Percentiles rank a stretch among this genome's conserved stretches.
These are phyloP conservation scores for Galagoides demidoff DNA, from an alignment of 2,797 vertebrate species.

Conservation along the genomic window DNA sequence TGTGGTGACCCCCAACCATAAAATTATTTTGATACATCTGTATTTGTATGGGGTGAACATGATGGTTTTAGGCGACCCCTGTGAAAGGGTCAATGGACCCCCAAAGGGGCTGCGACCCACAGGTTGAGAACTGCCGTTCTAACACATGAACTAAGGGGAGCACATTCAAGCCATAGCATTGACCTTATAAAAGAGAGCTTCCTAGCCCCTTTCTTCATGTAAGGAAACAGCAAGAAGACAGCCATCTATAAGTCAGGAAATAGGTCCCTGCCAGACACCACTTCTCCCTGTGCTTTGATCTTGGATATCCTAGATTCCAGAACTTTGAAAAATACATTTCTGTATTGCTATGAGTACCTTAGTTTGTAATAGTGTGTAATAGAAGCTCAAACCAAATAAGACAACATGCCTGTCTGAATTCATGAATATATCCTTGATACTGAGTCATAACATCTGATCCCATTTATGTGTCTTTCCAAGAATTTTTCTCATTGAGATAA, in stretches of 20 bases:
- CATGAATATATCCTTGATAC: neutral
- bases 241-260: neutral
- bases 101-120: no score
- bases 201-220: neutral
- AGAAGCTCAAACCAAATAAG: neutral
- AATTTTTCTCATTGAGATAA: neutral
- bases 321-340: neutral
- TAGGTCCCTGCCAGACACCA: neutral
- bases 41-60: no score
- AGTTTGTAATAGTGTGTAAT: neutral
- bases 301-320: neutral
- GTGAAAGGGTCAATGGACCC: no score
- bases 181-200: neutral
- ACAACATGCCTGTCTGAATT: neutral
- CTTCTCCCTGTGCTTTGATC: neutral
- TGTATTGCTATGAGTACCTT: neutral
- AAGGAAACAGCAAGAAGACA: neutral
- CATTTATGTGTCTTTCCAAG: neutral
- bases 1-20: no score
- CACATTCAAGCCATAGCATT: neutral
- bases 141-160: neutral
- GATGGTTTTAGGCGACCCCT: no score
- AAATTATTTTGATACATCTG: no score
- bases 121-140: neutral
- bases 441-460: neutral